Evolutionary conservation across 1,140 invertebrate species (phyloP).

Genomic region (Bombus confusus): DNA sequence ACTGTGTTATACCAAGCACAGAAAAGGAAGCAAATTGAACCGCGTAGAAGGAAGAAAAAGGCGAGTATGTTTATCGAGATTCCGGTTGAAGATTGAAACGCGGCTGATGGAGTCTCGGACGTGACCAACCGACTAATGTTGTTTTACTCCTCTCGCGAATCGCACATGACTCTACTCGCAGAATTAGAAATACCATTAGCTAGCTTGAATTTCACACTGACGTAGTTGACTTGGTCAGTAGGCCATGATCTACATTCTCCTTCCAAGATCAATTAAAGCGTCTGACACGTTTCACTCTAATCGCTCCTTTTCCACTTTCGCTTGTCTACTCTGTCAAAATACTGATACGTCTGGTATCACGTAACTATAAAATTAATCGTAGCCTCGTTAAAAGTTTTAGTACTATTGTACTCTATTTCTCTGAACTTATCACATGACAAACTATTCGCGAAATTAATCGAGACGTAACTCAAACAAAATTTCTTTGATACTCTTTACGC

Average conservation of each 20-base stretch:
- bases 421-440: no score
- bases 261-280: background rate
- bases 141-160: background rate
- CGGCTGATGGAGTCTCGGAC: background rate
- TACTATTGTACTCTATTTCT: no score
- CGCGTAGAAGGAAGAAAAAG: background rate
- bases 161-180: background rate
- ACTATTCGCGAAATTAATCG: background rate
- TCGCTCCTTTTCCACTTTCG: background rate
- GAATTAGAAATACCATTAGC: slow-evolving; percentile 13
- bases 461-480: background rate
- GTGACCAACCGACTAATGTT: slow-evolving; percentile 1
- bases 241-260: background rate
- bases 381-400: no score
- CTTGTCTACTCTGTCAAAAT: background rate
- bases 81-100: slow-evolving; percentile 1
- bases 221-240: background rate
- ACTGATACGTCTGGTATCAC: background rate
- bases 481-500: background rate
- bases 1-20: background rate
- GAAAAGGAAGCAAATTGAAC: slow-evolving; percentile 15
- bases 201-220: background rate
- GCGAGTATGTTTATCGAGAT: background rate
- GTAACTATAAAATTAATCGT: no score
- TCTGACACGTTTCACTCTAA: background rate